Evolutionary conservation across 1,140 invertebrate genomes (phyloP).

Genomic region (Bombus superbus): DNA sequence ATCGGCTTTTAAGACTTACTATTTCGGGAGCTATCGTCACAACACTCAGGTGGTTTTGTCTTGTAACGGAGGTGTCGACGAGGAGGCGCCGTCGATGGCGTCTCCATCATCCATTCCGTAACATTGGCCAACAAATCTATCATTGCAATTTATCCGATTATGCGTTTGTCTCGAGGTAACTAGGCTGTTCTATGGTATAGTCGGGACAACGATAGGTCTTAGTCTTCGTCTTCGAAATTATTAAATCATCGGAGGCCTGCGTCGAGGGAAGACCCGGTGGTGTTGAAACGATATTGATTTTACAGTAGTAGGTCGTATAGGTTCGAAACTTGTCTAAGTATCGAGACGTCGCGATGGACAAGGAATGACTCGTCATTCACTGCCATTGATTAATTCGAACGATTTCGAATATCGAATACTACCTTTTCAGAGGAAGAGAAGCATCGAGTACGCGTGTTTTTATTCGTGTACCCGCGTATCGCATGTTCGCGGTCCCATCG

Average conservation of each 20-base stretch:
- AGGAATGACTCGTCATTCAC: neutral
- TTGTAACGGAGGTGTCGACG: constrained; percentile 80
- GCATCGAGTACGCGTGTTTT: constrained; percentile 21
- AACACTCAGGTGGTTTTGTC: constrained; percentile 81
- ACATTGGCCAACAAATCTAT: constrained; percentile 79
- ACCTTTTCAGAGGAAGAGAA: neutral
- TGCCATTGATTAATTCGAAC: neutral
- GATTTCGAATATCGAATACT: neutral
- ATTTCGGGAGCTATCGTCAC: constrained; percentile 80
- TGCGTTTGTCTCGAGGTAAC: constrained; percentile 42
- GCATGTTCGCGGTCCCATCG: constrained; percentile 47
- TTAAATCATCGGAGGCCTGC: neutral
- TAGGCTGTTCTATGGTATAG: constrained; percentile 3
- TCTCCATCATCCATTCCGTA: constrained; percentile 77
- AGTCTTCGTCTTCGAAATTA: neutral
- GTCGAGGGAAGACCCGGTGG: neutral
- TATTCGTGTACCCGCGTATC: constrained; percentile 35
- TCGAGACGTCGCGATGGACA: neutral
- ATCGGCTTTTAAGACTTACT: constrained; percentile 77
- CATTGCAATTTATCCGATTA: constrained; percentile 72
- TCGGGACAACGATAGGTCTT: constrained; percentile 9
- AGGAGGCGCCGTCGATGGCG: constrained; percentile 72
- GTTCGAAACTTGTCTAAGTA: constrained; percentile 2
- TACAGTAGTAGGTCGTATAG: neutral
- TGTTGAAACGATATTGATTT: constrained; percentile 7